phyloP scores from a whole-genome alignment of 2,113 vertebrate genomes.

The Fukomys damarensis region DNA sequence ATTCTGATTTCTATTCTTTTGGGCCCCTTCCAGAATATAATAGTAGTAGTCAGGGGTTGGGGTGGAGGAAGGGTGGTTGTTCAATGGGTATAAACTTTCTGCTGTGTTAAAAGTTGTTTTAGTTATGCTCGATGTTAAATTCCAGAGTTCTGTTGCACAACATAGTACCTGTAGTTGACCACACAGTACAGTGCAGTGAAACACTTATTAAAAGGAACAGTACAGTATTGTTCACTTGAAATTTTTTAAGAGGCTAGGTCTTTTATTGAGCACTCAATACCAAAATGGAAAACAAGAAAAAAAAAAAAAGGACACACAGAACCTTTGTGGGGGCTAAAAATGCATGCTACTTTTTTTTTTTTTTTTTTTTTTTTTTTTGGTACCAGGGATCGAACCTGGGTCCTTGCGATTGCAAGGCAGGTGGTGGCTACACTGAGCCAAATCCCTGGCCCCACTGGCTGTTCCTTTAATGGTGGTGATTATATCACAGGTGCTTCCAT shows the following conservation, averaged over 20 bases:
- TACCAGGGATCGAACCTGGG: no score
- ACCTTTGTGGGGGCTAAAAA: background rate
- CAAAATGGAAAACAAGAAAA: background rate
- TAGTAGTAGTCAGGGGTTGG: background rate
- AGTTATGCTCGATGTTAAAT: background rate
- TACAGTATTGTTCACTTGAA: background rate
- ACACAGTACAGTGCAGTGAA: background rate
- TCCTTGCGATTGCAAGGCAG: no score
- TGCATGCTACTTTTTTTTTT: no score
- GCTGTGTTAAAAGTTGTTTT: background rate
- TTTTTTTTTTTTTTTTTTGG: no score
- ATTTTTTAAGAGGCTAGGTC: background rate
- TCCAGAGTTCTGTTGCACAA: background rate
- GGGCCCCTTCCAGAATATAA: background rate
- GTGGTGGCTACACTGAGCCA: no score
- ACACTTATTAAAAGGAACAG: background rate
- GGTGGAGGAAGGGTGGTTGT: background rate
- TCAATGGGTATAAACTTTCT: background rate
- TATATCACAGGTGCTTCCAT: no score
- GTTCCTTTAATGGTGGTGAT: background rate
- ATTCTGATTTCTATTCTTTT: background rate
- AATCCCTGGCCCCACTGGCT: no score
- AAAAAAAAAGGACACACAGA: background rate
- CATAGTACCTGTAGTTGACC: background rate
- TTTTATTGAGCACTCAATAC: background rate